Base-by-base conservation (phyloP, 2,113 vertebrate species). In the Elachura formosa region DNA sequence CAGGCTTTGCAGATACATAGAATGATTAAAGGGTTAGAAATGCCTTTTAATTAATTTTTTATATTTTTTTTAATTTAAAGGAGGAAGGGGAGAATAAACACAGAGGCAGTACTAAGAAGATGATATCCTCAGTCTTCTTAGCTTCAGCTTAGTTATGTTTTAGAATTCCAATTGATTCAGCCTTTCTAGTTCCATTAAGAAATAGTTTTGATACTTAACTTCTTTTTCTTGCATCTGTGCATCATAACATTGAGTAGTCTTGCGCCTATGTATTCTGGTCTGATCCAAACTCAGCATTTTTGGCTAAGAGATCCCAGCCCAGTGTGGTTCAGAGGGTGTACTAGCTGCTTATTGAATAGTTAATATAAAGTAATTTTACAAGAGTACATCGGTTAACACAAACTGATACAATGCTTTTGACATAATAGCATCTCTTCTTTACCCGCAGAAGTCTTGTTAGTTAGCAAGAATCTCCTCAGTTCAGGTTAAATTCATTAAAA, bases 1-100 rank as follows among this genome's bases (percentile, higher is more conserved):
- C 74, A 43, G 66, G 41, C 67, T 81, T 84, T 93, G 66, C 66
- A 94, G 61, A 75, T 29, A 33, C 1, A 1, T 68, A 20, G 40
- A 59, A 59, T 83, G 66, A 84, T 69, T 79, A 94, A 95, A 89
- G 83, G 72, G 12, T 75, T 93, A 56, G 58, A 82, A 87, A 68
- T 72, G 66, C 40, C 52, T 94, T 96, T 93, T 87, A 72, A 92
- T 95, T 81, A 79, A 87, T 87, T 75, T 85, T 75, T 75, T 36
- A 58, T 75, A 31, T 38, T 26, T 92, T 26, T 92, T 92, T 96
- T 89, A 64, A 64, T 93, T 78, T 72, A 81, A 72, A 78, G 6
- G 24, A 76, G 45, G 58, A 79, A 84, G 25, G 9, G 12, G 22
- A 69, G 43, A 82, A 87, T 23, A 52, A 66, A 76, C 46, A 69